A percentile compares a stretch with the other conserved stretches of the same genome.
Conservation (phyloP, 2,888 invertebrate genomes). For the Lithophane ornitopus region DNA sequence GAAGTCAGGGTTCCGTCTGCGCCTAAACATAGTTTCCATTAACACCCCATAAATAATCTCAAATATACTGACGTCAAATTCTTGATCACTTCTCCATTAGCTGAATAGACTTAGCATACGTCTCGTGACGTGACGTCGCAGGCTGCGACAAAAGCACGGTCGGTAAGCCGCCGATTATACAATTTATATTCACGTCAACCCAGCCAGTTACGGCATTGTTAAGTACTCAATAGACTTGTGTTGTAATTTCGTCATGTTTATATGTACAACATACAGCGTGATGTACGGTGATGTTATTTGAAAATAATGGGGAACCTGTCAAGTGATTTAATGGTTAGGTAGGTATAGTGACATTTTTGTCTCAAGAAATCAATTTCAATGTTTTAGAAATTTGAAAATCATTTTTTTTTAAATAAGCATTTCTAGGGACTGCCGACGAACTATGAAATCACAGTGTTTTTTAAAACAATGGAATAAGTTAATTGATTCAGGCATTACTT, state of each 20-base stretch:
- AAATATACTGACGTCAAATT: constrained; percentile 59
- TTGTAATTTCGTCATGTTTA: constrained; percentile 59
- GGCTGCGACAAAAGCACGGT: constrained; percentile 59
- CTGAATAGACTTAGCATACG: constrained; percentile 67
- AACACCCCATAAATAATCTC: constrained; percentile 14
- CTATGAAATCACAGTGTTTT: too few species aligned
- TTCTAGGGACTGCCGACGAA: not conserved
- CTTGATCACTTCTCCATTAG: constrained; percentile 68
- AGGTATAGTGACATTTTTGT: not conserved
- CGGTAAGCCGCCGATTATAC: constrained; percentile 63
- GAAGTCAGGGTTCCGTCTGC: not conserved
- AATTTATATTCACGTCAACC: constrained; percentile 64
- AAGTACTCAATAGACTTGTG: constrained; percentile 59
- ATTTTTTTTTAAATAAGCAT: not conserved
- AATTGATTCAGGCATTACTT: too few species aligned
- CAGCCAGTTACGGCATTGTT: constrained; percentile 59
- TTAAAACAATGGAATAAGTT: too few species aligned
- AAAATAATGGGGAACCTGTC: constrained; percentile 1
- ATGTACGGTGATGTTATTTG: constrained; percentile 36
- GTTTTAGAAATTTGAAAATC: not conserved
- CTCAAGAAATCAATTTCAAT: not conserved
- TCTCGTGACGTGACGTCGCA: constrained; percentile 46
- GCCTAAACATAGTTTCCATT: constrained; percentile 16
- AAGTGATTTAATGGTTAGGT: not conserved
- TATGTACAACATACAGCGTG: constrained; percentile 30